A percentile compares a stretch with the other conserved stretches of the same genome.
Evolutionary conservation across 2,113 vertebrate species (phyloP).

Genomic region (Mus pahari): DNA sequence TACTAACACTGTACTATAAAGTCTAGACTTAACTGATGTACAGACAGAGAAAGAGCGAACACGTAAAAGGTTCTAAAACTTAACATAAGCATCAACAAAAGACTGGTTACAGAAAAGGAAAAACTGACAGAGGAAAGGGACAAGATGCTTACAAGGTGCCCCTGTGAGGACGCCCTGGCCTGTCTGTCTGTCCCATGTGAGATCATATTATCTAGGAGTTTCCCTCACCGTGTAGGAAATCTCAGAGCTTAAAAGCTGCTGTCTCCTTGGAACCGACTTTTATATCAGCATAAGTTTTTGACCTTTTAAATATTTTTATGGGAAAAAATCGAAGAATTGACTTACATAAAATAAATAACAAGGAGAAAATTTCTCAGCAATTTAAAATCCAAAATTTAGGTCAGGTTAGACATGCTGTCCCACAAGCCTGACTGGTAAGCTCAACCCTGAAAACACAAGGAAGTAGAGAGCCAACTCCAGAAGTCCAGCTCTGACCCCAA

Average conservation of each 20-base stretch:
- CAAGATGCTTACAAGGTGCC: neutral
- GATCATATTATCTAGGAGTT: neutral
- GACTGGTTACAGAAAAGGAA: neutral
- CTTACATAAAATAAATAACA: neutral
- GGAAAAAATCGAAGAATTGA: neutral
- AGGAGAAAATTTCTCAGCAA: neutral
- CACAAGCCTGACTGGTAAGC: neutral
- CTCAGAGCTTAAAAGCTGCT: neutral
- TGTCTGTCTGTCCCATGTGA: neutral
- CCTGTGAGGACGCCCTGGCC: neutral
- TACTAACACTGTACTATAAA: conserved; percentile 17
- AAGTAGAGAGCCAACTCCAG: neutral
- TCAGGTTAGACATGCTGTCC: neutral
- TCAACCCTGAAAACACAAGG: neutral
- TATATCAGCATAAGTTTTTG: conserved; percentile 1
- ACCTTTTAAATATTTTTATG: conserved; percentile 26
- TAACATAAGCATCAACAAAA: neutral
- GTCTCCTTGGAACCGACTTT: neutral
- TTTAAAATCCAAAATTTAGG: neutral
- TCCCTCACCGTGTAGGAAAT: neutral
- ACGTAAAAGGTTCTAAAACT: neutral
- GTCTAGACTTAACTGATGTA: neutral
- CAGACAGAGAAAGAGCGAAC: neutral
- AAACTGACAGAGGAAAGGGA: neutral
- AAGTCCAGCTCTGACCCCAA: neutral